Evolutionary conservation across 2,797 vertebrate species (phyloP), one percentile per base, ranked within the genome.

Genomic region (Coccyzus lansbergi): DNA sequence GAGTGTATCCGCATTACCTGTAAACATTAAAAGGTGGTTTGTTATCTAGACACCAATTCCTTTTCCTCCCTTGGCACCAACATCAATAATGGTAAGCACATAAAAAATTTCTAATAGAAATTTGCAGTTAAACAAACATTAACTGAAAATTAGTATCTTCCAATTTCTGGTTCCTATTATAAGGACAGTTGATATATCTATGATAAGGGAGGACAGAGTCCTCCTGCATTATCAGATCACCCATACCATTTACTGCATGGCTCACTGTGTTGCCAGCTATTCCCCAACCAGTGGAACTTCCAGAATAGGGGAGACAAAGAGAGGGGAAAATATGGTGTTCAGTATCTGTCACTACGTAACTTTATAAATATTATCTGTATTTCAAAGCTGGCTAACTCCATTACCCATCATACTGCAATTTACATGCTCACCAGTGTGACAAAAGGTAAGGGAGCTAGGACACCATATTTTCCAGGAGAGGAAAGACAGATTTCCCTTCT

Each of bases 1-100:
- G 81, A 99, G 97, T 0, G 99, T 99, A 82, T 99, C 98, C 49
- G 99, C 98, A 67, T 99, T 99, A 84, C 99, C 99, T 99, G 94
- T 67, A 75, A 94, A 94, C 68, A 44, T 63, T 6, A 84, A 67
- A 79, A 80, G 72, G 52, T 2, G 20, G 40, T 79, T 40, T 55
- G 26, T 64, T 24, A 80, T 4, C 33, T 38, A 55, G 44, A 69
- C 20, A 26, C 12, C 21, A 58, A 69, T 17, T 69, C 18, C 2
- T 60, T 25, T 28, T 51, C 42, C 42, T 70, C 51, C 59, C 20
- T 25, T 22, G 28, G 49, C 63, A 78, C 24, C 12, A 28, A 33
- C 21, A 34, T 10, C 21, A 58, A 11, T 55, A 29, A 16, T 1
- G 5, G 25, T 15, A 69, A 83, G 19, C 44, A 88, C 13, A 20